A percentile compares a stretch with the other conserved stretches of the same genome.
phyloP scores from a whole-genome alignment of 2,888 invertebrate genomes.

The Odontocolon sp. region DNA sequence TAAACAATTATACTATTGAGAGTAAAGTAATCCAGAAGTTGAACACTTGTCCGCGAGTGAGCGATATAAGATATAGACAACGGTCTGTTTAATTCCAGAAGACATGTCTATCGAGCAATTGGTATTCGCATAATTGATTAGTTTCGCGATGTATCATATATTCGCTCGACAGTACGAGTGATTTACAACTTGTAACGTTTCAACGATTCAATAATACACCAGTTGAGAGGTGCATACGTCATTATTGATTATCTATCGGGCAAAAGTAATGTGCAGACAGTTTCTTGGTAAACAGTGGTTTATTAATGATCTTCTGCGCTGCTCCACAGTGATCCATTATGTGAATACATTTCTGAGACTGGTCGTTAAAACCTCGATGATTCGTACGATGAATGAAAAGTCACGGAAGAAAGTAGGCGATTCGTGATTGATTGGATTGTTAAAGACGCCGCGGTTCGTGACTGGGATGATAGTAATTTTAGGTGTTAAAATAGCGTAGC shows the following conservation, averaged over 20 bases:
- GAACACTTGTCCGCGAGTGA: neutral
- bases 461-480: neutral
- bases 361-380: neutral
- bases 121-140: constrained; percentile 20
- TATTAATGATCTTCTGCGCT: constrained; percentile 4
- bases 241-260: neutral
- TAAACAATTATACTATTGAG: constrained; percentile 5
- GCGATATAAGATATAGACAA: neutral
- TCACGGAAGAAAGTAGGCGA: neutral
- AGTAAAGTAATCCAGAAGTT: constrained; percentile 4
- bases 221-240: neutral
- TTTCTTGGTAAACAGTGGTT: neutral
- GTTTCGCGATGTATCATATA: neutral
- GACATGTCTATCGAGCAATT: neutral
- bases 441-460: neutral
- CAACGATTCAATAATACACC: constrained; percentile 1
- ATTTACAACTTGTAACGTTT: constrained; percentile 23
- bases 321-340: neutral
- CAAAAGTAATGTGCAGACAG: neutral
- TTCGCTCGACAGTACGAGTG: neutral
- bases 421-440: neutral
- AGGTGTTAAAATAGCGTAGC: neutral
- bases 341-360: neutral
- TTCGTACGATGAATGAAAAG: neutral
- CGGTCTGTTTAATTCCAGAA: neutral